These are phyloP conservation scores for Saccopteryx leptura DNA, from an alignment of 2,113 vertebrate genomes.

Conservation along the genomic window DNA sequence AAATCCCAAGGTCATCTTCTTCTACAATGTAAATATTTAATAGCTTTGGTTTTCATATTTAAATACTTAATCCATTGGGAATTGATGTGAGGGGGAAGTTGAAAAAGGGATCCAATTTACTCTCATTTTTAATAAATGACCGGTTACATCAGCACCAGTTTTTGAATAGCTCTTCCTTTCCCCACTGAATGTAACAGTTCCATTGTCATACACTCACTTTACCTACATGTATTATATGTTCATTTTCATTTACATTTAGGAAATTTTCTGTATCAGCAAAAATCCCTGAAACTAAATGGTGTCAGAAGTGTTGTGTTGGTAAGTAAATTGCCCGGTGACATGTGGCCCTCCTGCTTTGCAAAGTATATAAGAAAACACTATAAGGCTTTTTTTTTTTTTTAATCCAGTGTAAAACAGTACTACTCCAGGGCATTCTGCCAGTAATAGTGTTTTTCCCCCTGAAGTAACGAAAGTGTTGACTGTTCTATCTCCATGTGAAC, in stretches of 20 bases:
- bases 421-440: neutral
- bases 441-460: neutral
- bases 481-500: neutral
- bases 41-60: slow-evolving; percentile 20
- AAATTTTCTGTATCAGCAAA: slow-evolving; percentile 98
- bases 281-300: slow-evolving; percentile 99
- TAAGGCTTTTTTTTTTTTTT: neutral
- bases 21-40: slow-evolving; percentile 30
- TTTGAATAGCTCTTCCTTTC: slow-evolving; percentile 27
- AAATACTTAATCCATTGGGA: slow-evolving; percentile 42
- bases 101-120: neutral
- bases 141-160: neutral
- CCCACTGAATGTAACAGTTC: neutral
- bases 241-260: slow-evolving; percentile 89
- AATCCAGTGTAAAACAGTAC: neutral
- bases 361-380: neutral
- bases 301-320: slow-evolving; percentile 99
- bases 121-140: slow-evolving; percentile 38
- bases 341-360: neutral
- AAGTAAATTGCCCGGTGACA: slow-evolving; percentile 83
- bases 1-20: neutral
- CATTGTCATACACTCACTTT: neutral
- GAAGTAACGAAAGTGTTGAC: slow-evolving; percentile 1
- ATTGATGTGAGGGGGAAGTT: neutral
- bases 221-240: slow-evolving; percentile 10